These are phyloP conservation scores for Pelodiscus sinensis DNA, from an alignment of 2,113 vertebrate genomes.

Conservation along the genomic window DNA sequence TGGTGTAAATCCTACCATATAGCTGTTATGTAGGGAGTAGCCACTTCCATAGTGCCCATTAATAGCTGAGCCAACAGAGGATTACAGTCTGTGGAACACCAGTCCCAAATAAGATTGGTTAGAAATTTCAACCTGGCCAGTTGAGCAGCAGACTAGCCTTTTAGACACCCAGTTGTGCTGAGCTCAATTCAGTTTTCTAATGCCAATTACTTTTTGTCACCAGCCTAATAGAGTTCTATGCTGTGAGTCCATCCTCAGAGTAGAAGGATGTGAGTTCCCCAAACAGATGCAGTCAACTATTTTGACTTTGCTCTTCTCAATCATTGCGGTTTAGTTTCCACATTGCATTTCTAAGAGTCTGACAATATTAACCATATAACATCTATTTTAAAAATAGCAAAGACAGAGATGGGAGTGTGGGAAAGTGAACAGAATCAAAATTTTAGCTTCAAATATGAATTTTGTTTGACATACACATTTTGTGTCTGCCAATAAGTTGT, in stretches of 20 bases:
- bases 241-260: rapidly evolving
- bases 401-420: neutral
- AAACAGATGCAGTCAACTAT: neutral
- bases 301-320: neutral
- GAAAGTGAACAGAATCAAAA: neutral
- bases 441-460: neutral
- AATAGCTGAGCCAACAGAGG: neutral
- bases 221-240: rapidly evolving
- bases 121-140: neutral
- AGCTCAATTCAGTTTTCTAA: neutral
- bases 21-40: neutral
- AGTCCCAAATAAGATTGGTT: neutral
- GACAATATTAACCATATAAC: neutral
- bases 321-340: neutral
- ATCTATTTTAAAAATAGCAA: rapidly evolving
- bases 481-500: too few relatives aligned
- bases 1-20: neutral
- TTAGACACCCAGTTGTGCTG: rapidly evolving
- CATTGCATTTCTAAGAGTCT: neutral
- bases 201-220: neutral
- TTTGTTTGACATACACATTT: rapidly evolving
- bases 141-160: neutral
- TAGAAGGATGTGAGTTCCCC: neutral
- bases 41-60: neutral
- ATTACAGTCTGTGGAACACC: neutral